Evolutionary conservation across 2,888 invertebrate species (phyloP), one percentile per base, ranked within the genome.

Genomic region (Lymantria dispar): DNA sequence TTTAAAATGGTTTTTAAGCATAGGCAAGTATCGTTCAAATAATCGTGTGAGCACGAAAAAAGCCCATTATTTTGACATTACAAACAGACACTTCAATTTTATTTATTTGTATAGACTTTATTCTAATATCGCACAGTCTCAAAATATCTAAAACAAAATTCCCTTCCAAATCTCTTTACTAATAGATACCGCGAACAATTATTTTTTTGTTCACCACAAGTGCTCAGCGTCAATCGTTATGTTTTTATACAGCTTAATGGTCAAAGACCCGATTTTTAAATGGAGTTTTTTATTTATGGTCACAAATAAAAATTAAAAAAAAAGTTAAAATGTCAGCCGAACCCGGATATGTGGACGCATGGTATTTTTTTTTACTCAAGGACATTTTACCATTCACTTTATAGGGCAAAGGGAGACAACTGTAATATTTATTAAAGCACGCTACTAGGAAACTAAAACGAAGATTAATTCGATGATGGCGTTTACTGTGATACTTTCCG

Each of bases 261-360:
- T 53, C 58, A 65, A 36, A 54, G 50, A 44, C 49, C 51, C 45
- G 47, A 57, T 48, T 22, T 22, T 22, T 13, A 48, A 49, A 44
- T 38, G 40, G 47, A 43, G 22, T 13, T 36, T 59, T 61, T 52
- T 40, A 33, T 13, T 22, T 37, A 33, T 14, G 30, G 30, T 45
- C 43, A 42, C 48, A 44, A 45, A 44, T 43, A 39, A 47, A 50
- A 13, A 47, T 48, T 43, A 44, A 51, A 40, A 44, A 46, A 51
- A 40, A 43, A 43, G 33, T 48, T 45, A 42, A 52, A 14, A 54
- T 52, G 54, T n/a, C 52, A 60, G 15, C 3, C 9, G 22, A 37
- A 48, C 37, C 54, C 57, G 62, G 65, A 52, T 43, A 42, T 46
- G 8, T 38, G 8, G 40, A 3, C 22, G 22, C 40, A 38, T 22